Conservation (phyloP, 2,113 vertebrate species). For the Rhea americana region DNA sequence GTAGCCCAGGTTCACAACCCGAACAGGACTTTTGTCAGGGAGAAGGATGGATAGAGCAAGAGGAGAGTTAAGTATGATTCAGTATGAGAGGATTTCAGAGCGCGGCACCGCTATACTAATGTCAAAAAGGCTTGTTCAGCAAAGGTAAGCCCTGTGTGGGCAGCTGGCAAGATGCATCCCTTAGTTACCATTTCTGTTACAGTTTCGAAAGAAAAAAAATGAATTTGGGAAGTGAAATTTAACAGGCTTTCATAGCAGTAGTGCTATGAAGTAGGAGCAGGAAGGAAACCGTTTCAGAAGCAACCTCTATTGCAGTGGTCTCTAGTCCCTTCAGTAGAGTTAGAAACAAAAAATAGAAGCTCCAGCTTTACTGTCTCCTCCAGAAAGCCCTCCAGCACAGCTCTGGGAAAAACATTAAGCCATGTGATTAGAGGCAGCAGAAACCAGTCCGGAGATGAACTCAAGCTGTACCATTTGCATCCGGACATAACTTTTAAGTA, state of each 20-base stretch:
- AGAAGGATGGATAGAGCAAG: background rate
- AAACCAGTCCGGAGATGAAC: background rate
- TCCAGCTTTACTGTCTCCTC: background rate
- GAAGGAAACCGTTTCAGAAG: background rate
- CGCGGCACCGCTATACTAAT: background rate
- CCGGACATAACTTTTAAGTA: background rate
- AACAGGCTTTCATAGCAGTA: background rate
- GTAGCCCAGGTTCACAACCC: background rate
- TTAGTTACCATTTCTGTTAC: background rate
- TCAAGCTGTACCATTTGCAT: background rate
- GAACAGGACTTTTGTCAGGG: background rate
- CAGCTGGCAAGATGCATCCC: fast-evolving
- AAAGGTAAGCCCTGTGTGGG: background rate
- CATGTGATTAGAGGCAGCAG: background rate
- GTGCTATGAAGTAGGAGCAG: background rate
- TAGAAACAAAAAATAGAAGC: background rate
- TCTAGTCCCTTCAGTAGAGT: background rate
- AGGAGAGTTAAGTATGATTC: background rate
- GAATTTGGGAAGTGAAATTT: background rate
- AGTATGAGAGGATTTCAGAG: background rate
- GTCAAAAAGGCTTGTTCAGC: background rate
- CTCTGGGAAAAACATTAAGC: background rate
- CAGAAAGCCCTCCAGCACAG: background rate
- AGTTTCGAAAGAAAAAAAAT: background rate
- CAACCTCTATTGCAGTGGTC: background rate